Conservation (phyloP, 2,888 invertebrate species). For the Magallana nippona region DNA sequence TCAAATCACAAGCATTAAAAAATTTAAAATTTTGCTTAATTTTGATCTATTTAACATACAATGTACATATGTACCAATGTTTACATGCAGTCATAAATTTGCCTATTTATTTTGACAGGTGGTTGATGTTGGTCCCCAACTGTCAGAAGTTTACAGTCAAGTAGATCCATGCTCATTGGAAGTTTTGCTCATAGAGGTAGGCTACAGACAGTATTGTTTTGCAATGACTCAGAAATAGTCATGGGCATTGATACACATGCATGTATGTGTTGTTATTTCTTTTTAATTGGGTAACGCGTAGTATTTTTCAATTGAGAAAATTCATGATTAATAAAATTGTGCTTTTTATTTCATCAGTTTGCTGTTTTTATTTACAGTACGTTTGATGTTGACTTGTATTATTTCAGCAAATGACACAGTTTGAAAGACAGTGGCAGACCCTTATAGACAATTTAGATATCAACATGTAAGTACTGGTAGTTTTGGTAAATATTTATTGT, state of each 20-base stretch:
- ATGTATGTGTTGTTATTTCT: too few relatives aligned
- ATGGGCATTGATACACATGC: too few relatives aligned
- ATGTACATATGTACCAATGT: too few relatives aligned
- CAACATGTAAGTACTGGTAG: conserved; percentile 65
- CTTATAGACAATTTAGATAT: conserved; percentile 68
- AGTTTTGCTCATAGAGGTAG: conserved; percentile 70
- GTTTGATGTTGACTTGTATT: too few relatives aligned
- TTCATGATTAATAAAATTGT: background rate
- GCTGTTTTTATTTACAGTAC: background rate
- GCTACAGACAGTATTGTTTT: too few relatives aligned
- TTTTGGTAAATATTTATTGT: background rate
- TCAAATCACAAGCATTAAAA: too few relatives aligned
- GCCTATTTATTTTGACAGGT: conserved; percentile 54
- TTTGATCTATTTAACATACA: background rate
- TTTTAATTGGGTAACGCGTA: too few relatives aligned
- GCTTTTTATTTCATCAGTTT: too few relatives aligned
- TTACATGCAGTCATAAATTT: background rate
- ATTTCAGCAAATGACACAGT: conserved; percentile 72
- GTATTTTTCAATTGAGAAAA: background rate
- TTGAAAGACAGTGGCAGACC: conserved; percentile 75
- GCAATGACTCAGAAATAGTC: too few relatives aligned
- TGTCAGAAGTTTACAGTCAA: conserved; percentile 64
- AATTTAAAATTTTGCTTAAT: too few relatives aligned
- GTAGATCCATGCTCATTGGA: conserved; percentile 76
- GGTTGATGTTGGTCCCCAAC: conserved; percentile 65